These are phyloP conservation scores for Spondyliosoma cantharus DNA, from an alignment of 2,797 vertebrate genomes.

Conservation along the genomic window DNA sequence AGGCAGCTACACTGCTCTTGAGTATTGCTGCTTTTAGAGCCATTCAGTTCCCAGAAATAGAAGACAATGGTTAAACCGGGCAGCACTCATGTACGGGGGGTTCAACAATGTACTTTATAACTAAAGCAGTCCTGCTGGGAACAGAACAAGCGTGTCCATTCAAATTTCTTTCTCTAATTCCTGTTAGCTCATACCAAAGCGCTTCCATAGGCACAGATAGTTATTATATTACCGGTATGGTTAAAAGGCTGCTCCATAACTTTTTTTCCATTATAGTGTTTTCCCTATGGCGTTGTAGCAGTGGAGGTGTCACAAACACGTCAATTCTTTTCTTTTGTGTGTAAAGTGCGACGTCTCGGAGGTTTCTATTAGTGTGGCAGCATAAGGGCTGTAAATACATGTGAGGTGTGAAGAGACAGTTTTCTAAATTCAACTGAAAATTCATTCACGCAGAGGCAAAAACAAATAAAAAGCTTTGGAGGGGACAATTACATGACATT, in stretches of 20 bases:
- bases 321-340: too few species aligned
- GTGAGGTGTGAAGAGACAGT: too few species aligned
- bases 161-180: neutral
- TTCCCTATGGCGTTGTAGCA: too few species aligned
- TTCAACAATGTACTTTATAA: slow-evolving; percentile 12
- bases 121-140: neutral
- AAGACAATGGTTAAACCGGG: neutral
- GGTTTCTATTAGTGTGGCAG: too few species aligned
- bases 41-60: slow-evolving; percentile 11
- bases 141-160: slow-evolving; percentile 21
- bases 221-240: neutral
- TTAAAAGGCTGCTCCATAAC: slow-evolving; percentile 17
- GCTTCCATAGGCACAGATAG: neutral
- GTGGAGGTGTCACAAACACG: too few species aligned
- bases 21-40: slow-evolving; percentile 14
- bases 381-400: too few species aligned
- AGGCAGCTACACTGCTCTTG: neutral
- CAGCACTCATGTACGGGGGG: neutral
- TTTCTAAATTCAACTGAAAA: too few species aligned
- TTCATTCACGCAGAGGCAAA: too few species aligned
- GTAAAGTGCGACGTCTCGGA: too few species aligned
- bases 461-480: too few species aligned
- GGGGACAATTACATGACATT: too few species aligned
- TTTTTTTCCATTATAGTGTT: slow-evolving; percentile 7
- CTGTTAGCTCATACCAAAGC: neutral